phyloP scores from a whole-genome alignment of 30 jellyfish, hydroid and myxozoan species.

The Catostylus mosaicus region DNA sequence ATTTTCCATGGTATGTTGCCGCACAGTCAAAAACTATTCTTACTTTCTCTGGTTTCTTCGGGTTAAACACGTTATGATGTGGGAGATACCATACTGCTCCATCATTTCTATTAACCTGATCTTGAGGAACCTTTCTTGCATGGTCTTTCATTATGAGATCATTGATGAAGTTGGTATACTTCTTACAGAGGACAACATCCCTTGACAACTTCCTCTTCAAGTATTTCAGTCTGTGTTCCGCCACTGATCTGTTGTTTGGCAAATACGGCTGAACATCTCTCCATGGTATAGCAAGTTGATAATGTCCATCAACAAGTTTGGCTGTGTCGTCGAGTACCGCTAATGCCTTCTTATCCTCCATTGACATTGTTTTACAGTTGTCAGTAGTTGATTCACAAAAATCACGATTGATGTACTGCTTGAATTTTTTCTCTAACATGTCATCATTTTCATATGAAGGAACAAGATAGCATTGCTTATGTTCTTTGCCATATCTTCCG shows the following conservation, averaged over 20 bases:
- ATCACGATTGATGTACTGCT: conserved; percentile 48
- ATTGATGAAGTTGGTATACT: too few relatives aligned
- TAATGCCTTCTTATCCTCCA: conserved; percentile 60
- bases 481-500: conserved; percentile 30
- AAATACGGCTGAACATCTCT: conserved; percentile 41
- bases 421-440: conserved; percentile 28
- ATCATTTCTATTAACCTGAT: too few relatives aligned
- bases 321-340: conserved; percentile 35
- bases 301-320: conserved; percentile 41
- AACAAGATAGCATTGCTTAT: conserved; percentile 25
- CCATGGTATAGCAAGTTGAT: conserved; percentile 54
- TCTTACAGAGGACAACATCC: conserved; percentile 38
- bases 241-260: conserved; percentile 43
- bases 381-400: conserved; percentile 40
- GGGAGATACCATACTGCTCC: too few relatives aligned
- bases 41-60: conserved; percentile 42
- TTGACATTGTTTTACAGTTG: conserved; percentile 46
- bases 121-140: too few relatives aligned
- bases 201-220: conserved; percentile 34
- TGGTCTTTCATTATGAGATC: too few relatives aligned
- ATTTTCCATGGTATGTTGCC: too few relatives aligned
- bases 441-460: conserved; percentile 1
- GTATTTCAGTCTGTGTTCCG: too few relatives aligned
- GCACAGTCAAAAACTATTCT: too few relatives aligned
- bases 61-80: too few relatives aligned